Evolutionary conservation across 2,797 vertebrate species (phyloP).

Genomic region (Antennarius maculatus): DNA sequence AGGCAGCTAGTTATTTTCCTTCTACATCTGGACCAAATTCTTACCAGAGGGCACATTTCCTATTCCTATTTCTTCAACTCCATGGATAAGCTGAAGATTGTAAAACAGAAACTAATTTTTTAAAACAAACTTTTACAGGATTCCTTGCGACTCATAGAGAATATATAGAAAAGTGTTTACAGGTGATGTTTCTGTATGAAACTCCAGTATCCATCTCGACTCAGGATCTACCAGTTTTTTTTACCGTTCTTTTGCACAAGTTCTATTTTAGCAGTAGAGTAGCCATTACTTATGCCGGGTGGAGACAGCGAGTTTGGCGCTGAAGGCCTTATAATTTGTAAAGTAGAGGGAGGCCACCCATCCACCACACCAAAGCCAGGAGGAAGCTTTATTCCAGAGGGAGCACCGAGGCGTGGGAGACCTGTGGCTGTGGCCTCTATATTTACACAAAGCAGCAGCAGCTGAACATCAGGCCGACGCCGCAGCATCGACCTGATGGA

Average conservation of each 20-base stretch:
- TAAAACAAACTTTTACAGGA: too few relatives aligned
- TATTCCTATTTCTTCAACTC: too few relatives aligned
- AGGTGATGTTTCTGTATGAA: background rate
- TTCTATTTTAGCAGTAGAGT: conserved; percentile 79
- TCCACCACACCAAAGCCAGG: conserved; percentile 81
- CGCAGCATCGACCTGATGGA: conserved; percentile 46
- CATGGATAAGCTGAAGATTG: too few relatives aligned
- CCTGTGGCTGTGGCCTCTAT: conserved; percentile 75
- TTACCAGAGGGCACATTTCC: too few relatives aligned
- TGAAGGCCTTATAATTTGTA: conserved; percentile 82
- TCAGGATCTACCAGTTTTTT: conserved; percentile 48
- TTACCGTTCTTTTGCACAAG: conserved; percentile 46
- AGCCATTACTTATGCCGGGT: conserved; percentile 84
- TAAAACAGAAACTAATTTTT: too few relatives aligned
- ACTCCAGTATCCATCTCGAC: conserved; percentile 13
- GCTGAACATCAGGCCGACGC: conserved; percentile 52
- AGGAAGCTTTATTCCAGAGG: conserved; percentile 71
- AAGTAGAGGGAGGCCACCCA: conserved; percentile 75
- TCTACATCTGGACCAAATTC: background rate
- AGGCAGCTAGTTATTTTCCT: background rate
- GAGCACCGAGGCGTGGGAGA: conserved; percentile 77
- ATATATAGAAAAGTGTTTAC: too few relatives aligned
- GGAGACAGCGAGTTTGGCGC: conserved; percentile 76
- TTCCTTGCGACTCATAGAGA: too few relatives aligned
- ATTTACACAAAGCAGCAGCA: conserved; percentile 79